Conservation (phyloP, 2,113 vertebrate species). For the Salvelinus namaycush region DNA sequence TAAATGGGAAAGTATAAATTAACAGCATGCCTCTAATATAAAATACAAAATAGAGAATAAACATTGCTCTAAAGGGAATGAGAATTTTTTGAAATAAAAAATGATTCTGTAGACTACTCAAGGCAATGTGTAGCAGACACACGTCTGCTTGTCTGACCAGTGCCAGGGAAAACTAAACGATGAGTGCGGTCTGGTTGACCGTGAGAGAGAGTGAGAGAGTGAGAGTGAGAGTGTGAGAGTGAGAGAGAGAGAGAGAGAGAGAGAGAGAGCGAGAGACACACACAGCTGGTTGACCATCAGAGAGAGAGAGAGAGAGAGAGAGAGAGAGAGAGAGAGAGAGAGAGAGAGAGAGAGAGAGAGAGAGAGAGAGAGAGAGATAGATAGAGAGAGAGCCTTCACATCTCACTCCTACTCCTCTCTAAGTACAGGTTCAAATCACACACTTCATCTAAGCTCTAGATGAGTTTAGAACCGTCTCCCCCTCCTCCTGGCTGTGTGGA, state of each 20-base stretch:
- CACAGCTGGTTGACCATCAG: no score
- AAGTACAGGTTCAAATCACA: slow-evolving; percentile 69
- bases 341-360: no score
- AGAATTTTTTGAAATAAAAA: not conserved
- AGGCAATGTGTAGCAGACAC: not conserved
- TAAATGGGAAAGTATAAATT: not conserved
- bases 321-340: no score
- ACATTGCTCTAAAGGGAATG: not conserved
- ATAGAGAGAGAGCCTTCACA: slow-evolving; percentile 43
- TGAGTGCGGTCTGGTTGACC: slow-evolving; percentile 17
- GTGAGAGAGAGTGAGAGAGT: slow-evolving; percentile 21
- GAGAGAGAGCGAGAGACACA: no score
- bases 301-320: no score
- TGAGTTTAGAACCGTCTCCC: slow-evolving; percentile 68
- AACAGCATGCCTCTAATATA: not conserved
- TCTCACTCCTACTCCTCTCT: slow-evolving; percentile 66
- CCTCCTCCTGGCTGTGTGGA: slow-evolving; percentile 14
- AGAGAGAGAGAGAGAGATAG: slow-evolving; percentile 6
- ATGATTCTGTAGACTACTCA: not conserved
- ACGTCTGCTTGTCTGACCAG: not conserved
- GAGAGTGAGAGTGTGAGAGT: not conserved
- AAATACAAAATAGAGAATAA: not conserved
- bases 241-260: no score
- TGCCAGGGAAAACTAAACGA: not conserved
- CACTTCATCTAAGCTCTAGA: slow-evolving; percentile 70